Evolutionary conservation across 2,888 invertebrate species (phyloP), one percentile per base, ranked within the genome.

Genomic region (Drosophila paracracens): DNA sequence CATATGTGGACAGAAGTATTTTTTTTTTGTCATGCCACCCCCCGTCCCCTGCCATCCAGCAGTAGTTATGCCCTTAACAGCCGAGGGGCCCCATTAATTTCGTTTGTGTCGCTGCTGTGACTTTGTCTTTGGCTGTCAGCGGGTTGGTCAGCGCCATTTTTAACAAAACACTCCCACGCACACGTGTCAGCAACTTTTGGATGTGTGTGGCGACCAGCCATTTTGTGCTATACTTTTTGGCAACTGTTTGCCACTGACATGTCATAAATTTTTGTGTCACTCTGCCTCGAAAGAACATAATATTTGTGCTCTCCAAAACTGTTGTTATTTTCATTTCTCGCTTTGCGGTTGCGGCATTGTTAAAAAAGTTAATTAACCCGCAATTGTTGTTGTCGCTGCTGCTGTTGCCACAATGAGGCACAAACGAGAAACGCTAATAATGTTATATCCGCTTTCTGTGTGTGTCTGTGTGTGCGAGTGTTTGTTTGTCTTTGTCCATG

Each of bases 291-390:
- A 70, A 27, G 16, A n/a, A 67, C 62, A 60, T 69, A 60, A 74
- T 80, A 76, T 74, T 86, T 83, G 68, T 63, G 68, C 60, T 67
- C 56, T 56, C 51, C 66, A 58, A 65, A 46, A 46, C 7, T 25
- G 16, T 67, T 70, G 65, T 63, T 74, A 35, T 60, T 52, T 65
- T 51, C 29, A 25, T 52, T 66, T 48, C 52, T 51, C 54, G 33
- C 40, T 70, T 53, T 74, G 61, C 58, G 52, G 70, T 69, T 72
- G 77, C 46, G 58, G 57, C 58, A 80, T 77, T 80, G 70, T 74
- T 74, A 62, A 75, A 84, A 77, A 72, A 75, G 79, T 82, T 85
- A 85, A 88, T 85, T 85, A 85, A 76, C 90, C 73, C 77, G 62
- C 81, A 81, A 83, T 79, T 86, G 72, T 79, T 74, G 58, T 29